Conservation (phyloP, 2,888 invertebrate species). For the Keiferia lycopersicella region DNA sequence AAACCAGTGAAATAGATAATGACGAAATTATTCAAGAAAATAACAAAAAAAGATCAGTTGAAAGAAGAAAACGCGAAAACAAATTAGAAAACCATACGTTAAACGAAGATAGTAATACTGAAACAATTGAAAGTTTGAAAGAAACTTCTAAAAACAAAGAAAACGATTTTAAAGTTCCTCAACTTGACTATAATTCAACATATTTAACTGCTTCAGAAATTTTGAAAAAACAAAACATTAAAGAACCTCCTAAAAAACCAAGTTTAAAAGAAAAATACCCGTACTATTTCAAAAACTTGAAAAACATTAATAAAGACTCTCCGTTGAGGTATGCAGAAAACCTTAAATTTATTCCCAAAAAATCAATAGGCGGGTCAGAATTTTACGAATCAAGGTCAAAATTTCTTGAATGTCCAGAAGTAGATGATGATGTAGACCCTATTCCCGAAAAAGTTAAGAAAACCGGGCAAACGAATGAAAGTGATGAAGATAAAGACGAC, state of each 20-base stretch:
- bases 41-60: not conserved
- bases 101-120: constrained; percentile 10
- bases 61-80: constrained; percentile 18
- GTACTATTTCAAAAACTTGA: constrained; percentile 78
- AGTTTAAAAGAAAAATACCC: constrained; percentile 81
- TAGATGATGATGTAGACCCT: constrained; percentile 78
- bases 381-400: constrained; percentile 85
- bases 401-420: constrained; percentile 74
- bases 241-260: constrained; percentile 40
- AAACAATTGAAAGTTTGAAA: constrained; percentile 31
- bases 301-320: constrained; percentile 75
- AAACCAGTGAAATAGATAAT: not conserved
- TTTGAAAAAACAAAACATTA: constrained; percentile 43
- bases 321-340: constrained; percentile 85
- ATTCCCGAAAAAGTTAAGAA: constrained; percentile 75
- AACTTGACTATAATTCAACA: constrained; percentile 57
- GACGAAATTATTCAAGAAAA: not conserved
- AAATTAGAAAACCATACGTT: constrained; percentile 23
- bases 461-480: constrained; percentile 54
- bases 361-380: constrained; percentile 84
- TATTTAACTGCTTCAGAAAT: constrained; percentile 54
- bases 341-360: constrained; percentile 82
- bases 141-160: constrained; percentile 58
- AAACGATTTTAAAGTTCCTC: constrained; percentile 56
- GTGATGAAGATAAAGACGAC: constrained; percentile 54